Evolutionary conservation across 1,140 invertebrate genomes (phyloP).

Genomic region (Gerris buenoi): DNA sequence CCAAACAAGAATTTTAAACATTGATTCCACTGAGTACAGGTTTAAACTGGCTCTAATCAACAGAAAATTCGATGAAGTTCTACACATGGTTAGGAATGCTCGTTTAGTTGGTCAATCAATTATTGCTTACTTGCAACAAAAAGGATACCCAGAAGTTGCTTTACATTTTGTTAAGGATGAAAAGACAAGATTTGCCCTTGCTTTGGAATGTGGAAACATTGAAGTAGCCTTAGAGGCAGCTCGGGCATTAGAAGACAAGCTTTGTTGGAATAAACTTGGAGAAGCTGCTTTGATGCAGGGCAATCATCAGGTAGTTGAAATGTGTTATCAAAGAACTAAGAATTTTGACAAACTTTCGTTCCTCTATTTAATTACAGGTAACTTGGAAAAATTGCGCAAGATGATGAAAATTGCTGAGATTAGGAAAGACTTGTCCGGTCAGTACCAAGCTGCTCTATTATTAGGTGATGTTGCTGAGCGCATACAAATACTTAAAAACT

Average conservation of each 20-base stretch:
- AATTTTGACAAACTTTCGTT: slow-evolving; percentile 98
- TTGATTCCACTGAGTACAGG: slow-evolving; percentile 95
- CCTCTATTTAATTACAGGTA: slow-evolving; percentile 95
- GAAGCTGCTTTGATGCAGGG: slow-evolving; percentile 87
- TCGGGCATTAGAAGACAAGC: slow-evolving; percentile 79
- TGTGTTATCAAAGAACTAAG: slow-evolving; percentile 98
- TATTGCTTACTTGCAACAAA: slow-evolving; percentile 97
- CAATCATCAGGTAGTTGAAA: slow-evolving; percentile 60
- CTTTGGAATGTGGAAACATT: slow-evolving; percentile 96
- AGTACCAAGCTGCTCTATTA: slow-evolving; percentile 87
- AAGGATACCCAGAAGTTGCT: slow-evolving; percentile 98
- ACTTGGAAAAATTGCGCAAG: slow-evolving; percentile 91
- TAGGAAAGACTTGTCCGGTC: slow-evolving; percentile 84
- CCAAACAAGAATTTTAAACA: slow-evolving; percentile 72
- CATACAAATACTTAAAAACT: slow-evolving; percentile 73
- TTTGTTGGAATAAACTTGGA: slow-evolving; percentile 92
- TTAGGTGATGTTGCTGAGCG: slow-evolving; percentile 85
- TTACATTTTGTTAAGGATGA: slow-evolving; percentile 99
- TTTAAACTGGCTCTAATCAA: slow-evolving; percentile 96
- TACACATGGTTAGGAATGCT: slow-evolving; percentile 94
- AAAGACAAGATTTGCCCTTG: slow-evolving; percentile 89
- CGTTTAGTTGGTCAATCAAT: slow-evolving; percentile 97
- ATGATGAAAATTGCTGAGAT: slow-evolving; percentile 99
- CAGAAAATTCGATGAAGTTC: slow-evolving; percentile 91
- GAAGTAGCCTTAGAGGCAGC: slow-evolving; percentile 90